Conservation (phyloP, 64 coral and sea anemone genomes). For the Catalaphyllia jardinei region DNA sequence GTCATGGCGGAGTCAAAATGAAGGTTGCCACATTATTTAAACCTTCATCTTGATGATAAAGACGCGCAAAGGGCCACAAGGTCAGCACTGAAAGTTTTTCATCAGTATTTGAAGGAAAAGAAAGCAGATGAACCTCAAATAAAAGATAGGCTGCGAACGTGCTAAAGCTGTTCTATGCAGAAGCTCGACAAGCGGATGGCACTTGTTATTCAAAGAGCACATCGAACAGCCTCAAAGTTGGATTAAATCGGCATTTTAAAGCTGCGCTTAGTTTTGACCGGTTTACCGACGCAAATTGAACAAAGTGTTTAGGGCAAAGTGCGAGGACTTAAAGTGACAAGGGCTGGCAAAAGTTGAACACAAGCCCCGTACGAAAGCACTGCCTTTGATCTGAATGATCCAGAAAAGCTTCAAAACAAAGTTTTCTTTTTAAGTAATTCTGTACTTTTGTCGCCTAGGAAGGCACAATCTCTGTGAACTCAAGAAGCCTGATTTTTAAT, state of each 20-base stretch:
- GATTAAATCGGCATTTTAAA: constrained; percentile 59
- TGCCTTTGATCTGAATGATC: constrained; percentile 16
- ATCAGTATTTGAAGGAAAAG: constrained; percentile 61
- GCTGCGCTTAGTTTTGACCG: constrained; percentile 19
- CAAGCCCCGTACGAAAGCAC: constrained; percentile 56
- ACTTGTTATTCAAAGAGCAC: constrained; percentile 51
- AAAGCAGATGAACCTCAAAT: constrained; percentile 38
- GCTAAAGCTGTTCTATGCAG: constrained; percentile 55
- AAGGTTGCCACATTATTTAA: constrained; percentile 26
- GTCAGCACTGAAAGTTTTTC: constrained; percentile 31
- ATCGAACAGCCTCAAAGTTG: constrained; percentile 40
- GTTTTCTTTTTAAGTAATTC: constrained; percentile 46
- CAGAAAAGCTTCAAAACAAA: constrained; percentile 65
- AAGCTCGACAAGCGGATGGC: constrained; percentile 58
- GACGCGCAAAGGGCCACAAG: constrained; percentile 38
- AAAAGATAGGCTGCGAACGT: constrained; percentile 30
- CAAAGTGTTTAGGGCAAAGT: constrained; percentile 29
- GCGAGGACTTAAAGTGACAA: constrained; percentile 16
- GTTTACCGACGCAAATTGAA: constrained; percentile 29
- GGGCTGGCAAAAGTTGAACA: no score
- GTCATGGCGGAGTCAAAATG: constrained; percentile 19
- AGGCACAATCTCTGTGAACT: constrained; percentile 52
- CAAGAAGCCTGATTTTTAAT: constrained; percentile 45
- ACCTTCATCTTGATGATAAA: constrained; percentile 43
- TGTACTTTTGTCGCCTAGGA: constrained; percentile 57